Base-by-base conservation (phyloP, 2,797 vertebrate species). In the Geotrypetes seraphini region DNA sequence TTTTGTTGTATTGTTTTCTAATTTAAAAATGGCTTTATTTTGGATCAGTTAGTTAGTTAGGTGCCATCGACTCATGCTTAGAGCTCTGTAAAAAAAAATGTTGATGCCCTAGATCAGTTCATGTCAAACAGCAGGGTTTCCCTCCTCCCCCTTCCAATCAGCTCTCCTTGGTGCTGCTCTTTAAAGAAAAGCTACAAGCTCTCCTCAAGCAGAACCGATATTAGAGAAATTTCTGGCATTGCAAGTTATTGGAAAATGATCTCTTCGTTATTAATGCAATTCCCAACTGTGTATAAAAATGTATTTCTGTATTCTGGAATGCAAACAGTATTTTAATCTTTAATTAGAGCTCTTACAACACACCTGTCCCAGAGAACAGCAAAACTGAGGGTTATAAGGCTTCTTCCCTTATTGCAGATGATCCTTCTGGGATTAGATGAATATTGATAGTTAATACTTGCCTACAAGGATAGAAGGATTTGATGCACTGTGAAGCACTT, bases 321-420 rank as follows among this genome's bases (percentile, higher is more conserved):
- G 77, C 75, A 84, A 79, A 84, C 74, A 80, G 43, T 69, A 63
- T 76, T 79, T 81, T 81, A 80, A 83, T 82, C 77, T 85, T 85
- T 85, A 83, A 84, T 85, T 84, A 85, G 43, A 73, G 77, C n/a
- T 31, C 31, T 70, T 71, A 65, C 75, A 73, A 69, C 65, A 59
- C 56, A 57, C n/a, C 75, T 66, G 71, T 81, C 70, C 75, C 62
- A 50, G 62, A 71, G 51, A 66, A 62, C 43, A 45, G 44, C 21
- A 50, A n/a, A 39, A 50, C 61, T 41, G 43, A 27, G 55, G 72
- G 56, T n/a, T 30, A 58, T 4, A 33, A 63, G 82, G 82, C 84
- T 85, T 84, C 85, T 47, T 66, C 38, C 70, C 82, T 84, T 79
- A 85, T 85, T 84, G 78, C 78, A 77, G 26, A 67, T 66, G 59